Evolutionary conservation across 1,140 invertebrate genomes (phyloP).

Genomic region (Rhyacophila brunnea): DNA sequence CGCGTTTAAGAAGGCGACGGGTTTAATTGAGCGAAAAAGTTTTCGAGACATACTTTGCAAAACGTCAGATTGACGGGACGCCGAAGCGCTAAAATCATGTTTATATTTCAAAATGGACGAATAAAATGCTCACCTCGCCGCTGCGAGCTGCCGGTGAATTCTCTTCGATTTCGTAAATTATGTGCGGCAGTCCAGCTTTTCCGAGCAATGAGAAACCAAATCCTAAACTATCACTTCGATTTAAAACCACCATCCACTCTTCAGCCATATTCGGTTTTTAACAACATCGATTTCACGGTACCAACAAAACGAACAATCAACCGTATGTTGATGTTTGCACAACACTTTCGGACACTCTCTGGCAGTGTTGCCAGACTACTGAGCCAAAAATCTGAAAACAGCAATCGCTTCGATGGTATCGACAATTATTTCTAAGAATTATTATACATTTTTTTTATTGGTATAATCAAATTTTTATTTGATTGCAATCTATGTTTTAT

Average conservation of each 20-base stretch:
- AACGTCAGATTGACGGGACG: conserved; percentile 32
- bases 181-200: conserved; percentile 82
- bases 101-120: conserved; percentile 36
- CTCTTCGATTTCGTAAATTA: conserved; percentile 89
- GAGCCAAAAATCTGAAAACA: no score
- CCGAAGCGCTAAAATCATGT: conserved; percentile 27
- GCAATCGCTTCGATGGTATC: neutral
- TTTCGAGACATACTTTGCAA: conserved; percentile 15
- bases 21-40: neutral
- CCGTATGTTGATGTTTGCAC: neutral
- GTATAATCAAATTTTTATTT: no score
- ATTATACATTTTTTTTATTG: no score
- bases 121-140: conserved; percentile 71
- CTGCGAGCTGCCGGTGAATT: conserved; percentile 86
- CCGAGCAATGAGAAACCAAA: conserved; percentile 87
- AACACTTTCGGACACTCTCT: neutral
- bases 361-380: neutral
- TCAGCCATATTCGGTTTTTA: conserved; percentile 73
- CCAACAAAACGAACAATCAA: conserved; percentile 19
- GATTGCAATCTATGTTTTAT: no score
- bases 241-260: conserved; percentile 80
- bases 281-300: conserved; percentile 47
- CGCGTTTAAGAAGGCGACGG: no score
- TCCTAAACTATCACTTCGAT: conserved; percentile 77
- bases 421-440: no score